Evolutionary conservation across 2,113 vertebrate genomes (phyloP).

Genomic region (Nerophis ophidion): DNA sequence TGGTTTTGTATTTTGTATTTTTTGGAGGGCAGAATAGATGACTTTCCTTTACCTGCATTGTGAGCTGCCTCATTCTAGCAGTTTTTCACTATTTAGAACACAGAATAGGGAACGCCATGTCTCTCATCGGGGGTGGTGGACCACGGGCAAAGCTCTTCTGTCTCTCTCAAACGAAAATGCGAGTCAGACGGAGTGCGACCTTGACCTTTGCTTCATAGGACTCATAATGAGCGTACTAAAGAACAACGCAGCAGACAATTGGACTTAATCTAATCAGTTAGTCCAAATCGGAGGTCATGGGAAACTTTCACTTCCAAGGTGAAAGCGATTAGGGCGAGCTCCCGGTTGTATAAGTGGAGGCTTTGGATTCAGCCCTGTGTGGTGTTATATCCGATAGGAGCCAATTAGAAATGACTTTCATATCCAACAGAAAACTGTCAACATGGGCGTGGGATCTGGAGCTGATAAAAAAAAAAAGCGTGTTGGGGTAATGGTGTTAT

Average conservation of each 20-base stretch:
- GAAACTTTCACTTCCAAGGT: slow-evolving; percentile 47
- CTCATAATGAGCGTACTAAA: slow-evolving; percentile 22
- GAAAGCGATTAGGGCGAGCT: slow-evolving; percentile 41
- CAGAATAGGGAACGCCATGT: too few species aligned
- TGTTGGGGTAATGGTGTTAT: slow-evolving; percentile 22
- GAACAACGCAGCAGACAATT: slow-evolving; percentile 46
- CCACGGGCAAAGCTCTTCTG: neutral
- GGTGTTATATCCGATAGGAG: slow-evolving; percentile 18
- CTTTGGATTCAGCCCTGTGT: slow-evolving; percentile 18
- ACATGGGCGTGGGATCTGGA: neutral
- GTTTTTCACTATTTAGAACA: too few species aligned
- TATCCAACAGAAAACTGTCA: neutral
- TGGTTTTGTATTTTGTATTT: too few species aligned
- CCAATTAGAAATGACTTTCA: slow-evolving; percentile 20
- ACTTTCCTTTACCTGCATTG: too few species aligned
- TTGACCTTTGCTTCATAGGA: slow-evolving; percentile 53
- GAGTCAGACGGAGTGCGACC: slow-evolving; percentile 32
- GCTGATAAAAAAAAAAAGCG: slow-evolving; percentile 12
- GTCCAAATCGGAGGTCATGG: slow-evolving; percentile 30
- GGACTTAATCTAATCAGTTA: slow-evolving; percentile 56
- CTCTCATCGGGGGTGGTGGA: too few species aligned
- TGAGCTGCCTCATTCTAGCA: too few species aligned
- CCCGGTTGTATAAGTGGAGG: slow-evolving; percentile 17
- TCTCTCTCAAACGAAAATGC: slow-evolving; percentile 18
- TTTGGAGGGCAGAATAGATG: too few species aligned